Conservation (phyloP, 2,113 vertebrate genomes). For the Symphodus melops region DNA sequence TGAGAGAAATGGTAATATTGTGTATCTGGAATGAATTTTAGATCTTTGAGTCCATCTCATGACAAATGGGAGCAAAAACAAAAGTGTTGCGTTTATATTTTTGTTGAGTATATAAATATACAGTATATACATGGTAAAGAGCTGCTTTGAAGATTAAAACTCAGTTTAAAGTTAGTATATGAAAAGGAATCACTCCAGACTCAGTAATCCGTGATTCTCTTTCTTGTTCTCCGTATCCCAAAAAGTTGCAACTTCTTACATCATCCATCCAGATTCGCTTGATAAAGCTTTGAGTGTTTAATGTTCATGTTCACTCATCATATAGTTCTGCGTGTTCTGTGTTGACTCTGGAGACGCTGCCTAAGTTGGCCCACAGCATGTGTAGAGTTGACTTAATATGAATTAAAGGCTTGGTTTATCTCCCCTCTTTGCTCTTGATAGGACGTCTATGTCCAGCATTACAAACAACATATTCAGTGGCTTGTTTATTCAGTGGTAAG, state of each 20-base stretch:
- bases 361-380: not conserved
- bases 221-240: constrained; percentile 23
- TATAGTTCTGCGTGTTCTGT: constrained; percentile 15
- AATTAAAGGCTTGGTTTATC: not conserved
- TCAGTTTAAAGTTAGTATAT: not conserved
- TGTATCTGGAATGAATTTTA: too few relatives aligned
- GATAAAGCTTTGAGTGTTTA: constrained; percentile 33
- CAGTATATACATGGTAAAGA: too few relatives aligned
- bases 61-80: too few relatives aligned
- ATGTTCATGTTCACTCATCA: constrained; percentile 32
- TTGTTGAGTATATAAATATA: too few relatives aligned
- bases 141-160: not conserved
- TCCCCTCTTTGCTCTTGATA: not conserved
- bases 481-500: not conserved
- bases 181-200: not conserved
- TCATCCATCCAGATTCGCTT: constrained; percentile 42
- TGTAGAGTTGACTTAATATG: constrained; percentile 5
- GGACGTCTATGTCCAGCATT: not conserved
- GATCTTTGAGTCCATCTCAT: too few relatives aligned
- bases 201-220: constrained; percentile 13
- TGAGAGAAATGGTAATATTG: too few relatives aligned
- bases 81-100: too few relatives aligned
- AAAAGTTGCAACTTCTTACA: constrained; percentile 59
- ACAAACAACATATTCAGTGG: not conserved
- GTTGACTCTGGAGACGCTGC: constrained; percentile 7